Base-by-base conservation (phyloP, 2,888 invertebrate genomes). In the Hypomecis atomaria region DNA sequence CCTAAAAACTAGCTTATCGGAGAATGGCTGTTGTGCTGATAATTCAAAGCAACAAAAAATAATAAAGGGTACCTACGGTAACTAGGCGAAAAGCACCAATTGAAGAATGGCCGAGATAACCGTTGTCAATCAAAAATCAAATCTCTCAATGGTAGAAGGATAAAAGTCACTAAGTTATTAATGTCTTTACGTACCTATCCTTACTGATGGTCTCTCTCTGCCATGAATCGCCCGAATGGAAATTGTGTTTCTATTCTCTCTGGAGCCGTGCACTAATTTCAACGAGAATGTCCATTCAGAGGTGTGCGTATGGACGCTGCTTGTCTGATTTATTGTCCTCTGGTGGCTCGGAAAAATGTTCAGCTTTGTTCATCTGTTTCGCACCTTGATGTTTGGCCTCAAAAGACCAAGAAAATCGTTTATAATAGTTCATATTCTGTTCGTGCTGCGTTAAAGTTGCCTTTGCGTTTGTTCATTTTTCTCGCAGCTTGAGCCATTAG, bases 171-270 rank as follows among this genome's bases (percentile, higher is more conserved):
- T 23, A 23, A 23, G 23, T 23, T 23, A 2, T 2, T 23, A 23
- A 23, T 23, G 23, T 23, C 1, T 23, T 23, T 23, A 2, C 37
- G 49, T 9, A 38, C 6, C 9, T 40, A 49, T 34, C 64, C 53
- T 44, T 68, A 54, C 81, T 78, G 76, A 75, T 74, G 76, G 71
- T 73, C 48, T 55, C 62, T 59, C 55, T 59, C 71, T 72, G 70
- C 74, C 71, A 74, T 74, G 80, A 79, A 76, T 71, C 78, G 75
- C 75, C 73, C 78, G 77, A 84, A 83, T 83, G 78, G 82, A 79
- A 82, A 85, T 83, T 78, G 84, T 83, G 77, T 79, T 81, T 76
- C 78, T 71, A 81, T 84, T 82, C 80, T 79, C 71, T 75, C 60
- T 74, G 61, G 75, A 74, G 65, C 60, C 73, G 76, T 70, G 72